Evolutionary conservation across 2,113 vertebrate genomes (phyloP).

Genomic region (Hemiscyllium ocellatum): DNA sequence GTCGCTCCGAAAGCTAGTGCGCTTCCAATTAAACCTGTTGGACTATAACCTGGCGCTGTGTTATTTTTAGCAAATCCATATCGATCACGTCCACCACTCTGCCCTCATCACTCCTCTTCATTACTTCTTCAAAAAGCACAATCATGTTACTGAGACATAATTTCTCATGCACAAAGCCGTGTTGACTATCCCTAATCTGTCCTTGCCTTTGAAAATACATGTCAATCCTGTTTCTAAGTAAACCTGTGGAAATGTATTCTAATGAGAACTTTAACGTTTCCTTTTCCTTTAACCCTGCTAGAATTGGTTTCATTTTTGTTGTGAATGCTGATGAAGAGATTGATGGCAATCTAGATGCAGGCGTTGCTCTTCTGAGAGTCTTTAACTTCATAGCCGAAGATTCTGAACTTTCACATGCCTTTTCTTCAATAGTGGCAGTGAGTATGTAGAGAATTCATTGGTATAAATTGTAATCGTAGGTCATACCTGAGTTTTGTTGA

Average conservation of each 20-base stretch:
- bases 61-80: too few relatives aligned
- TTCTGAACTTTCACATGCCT: slow-evolving; percentile 71
- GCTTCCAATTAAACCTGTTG: too few relatives aligned
- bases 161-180: too few relatives aligned
- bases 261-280: not conserved
- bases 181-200: too few relatives aligned
- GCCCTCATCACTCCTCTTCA: too few relatives aligned
- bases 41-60: too few relatives aligned
- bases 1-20: too few relatives aligned
- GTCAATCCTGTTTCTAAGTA: not conserved
- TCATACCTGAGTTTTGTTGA: not conserved
- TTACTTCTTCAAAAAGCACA: too few relatives aligned
- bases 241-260: not conserved
- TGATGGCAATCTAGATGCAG: slow-evolving; percentile 72
- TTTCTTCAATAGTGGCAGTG: slow-evolving; percentile 70
- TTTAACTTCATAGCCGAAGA: slow-evolving; percentile 82
- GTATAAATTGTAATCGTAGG: not conserved
- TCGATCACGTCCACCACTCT: too few relatives aligned
- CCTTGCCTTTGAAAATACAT: too few relatives aligned
- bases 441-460: slow-evolving; percentile 53
- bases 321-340: slow-evolving; percentile 72
- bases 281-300: slow-evolving; percentile 48
- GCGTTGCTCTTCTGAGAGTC: slow-evolving; percentile 77
- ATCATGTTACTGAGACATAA: too few relatives aligned
- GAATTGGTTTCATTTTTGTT: slow-evolving; percentile 92